Base-by-base conservation (phyloP, 2,888 invertebrate genomes). In the Lutraria lutraria region DNA sequence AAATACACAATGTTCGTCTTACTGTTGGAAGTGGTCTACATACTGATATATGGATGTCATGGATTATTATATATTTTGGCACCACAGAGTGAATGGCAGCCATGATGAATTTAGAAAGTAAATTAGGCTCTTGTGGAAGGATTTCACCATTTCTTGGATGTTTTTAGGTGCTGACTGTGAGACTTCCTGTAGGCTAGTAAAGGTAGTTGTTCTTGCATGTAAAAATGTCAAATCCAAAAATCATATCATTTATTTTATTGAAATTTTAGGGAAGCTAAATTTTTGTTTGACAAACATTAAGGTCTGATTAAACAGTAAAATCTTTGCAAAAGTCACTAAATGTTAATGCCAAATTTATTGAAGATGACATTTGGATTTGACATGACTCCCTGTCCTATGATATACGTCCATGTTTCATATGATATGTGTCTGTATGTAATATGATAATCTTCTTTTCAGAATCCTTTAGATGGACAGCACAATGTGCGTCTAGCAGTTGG, bases 31-130 rank as follows among this genome's bases (percentile, higher is more conserved):
- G 99, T 96, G 99, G 99, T 0, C 97, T 99, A 87, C 97, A 99
- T 88, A 98, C 99, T 0, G 98, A 98, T 97, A 99, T 99, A 93
- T 99, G 99, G 99, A 98, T 99, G 89, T 97, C 98, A 43, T 97
- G 97, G 92, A 98, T 99, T 16, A 98, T 98, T 0, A 99, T 99
- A 97, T 98, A 99, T 97, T 99, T 99, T 96, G 99, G 99, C 0
- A 98, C 99, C 6, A 99, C 99, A 0, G 99, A 99, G 97, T 99
- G 99, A 93, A 99, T 99, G 96, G 99, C 99, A 29, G 99, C 99
- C 96, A 98, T 99, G 85, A 99, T 98, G 31, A 99, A 99, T 96
- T 97, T 98, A 21, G 98, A 99, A 96, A 98, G 98, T 95, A 98
- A 88, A 87, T 81, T 92, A 15, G 95, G 95, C 19, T 81, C 93